Evolutionary conservation across 2,888 invertebrate genomes (phyloP).

Genomic region (Coelinius sp.): DNA sequence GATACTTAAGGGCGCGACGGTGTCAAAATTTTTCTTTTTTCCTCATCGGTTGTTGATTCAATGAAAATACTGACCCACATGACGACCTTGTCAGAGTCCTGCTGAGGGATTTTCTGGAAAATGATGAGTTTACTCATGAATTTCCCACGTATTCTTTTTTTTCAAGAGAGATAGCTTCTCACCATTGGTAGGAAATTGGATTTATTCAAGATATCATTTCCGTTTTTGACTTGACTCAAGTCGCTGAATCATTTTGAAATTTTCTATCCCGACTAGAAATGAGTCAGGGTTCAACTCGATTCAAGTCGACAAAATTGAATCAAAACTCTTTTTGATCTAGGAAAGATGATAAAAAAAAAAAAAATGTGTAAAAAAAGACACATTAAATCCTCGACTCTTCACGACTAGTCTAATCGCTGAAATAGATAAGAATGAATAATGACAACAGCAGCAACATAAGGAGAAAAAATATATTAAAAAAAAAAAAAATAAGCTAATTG

Average conservation of each 20-base stretch:
- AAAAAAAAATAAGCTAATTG: slow-evolving; percentile 14
- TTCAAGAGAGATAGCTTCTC: neutral
- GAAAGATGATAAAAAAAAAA: neutral
- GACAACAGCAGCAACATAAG: neutral
- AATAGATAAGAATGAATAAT: slow-evolving; percentile 4
- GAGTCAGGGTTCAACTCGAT: no score
- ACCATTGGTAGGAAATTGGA: neutral
- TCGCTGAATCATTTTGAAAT: no score
- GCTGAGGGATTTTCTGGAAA: neutral
- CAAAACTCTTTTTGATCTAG: no score
- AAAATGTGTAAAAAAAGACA: neutral
- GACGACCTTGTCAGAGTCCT: neutral
- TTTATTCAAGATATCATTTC: no score
- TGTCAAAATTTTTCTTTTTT: slow-evolving; percentile 13
- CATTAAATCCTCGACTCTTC: neutral
- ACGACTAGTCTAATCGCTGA: neutral
- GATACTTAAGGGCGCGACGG: slow-evolving; percentile 20
- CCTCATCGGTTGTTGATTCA: neutral
- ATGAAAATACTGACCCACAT: neutral
- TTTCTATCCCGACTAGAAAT: no score
- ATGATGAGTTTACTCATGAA: neutral
- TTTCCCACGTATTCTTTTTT: slow-evolving; percentile 22
- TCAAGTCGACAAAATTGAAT: no score
- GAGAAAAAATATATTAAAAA: no score
- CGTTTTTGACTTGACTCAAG: no score